A percentile compares a stretch with the other conserved stretches of the same genome.
phyloP scores from a whole-genome alignment of 2,113 vertebrate genomes.

The Trochalopteron elliotii region DNA sequence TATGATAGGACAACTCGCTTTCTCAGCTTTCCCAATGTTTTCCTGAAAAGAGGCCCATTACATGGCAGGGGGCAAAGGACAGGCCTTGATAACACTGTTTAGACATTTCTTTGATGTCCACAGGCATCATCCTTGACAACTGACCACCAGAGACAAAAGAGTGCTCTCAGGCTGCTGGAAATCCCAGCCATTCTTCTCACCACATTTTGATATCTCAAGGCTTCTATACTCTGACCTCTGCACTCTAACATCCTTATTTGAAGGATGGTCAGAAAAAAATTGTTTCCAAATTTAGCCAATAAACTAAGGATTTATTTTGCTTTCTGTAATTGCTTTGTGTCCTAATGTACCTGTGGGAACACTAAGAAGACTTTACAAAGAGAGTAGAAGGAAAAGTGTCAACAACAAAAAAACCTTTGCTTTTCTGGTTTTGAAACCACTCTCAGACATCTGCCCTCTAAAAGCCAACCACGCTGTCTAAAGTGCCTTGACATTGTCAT shows the following conservation, averaged over 20 bases:
- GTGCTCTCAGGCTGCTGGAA: conserved; percentile 37
- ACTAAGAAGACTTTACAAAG: not conserved
- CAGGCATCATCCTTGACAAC: conserved; percentile 66
- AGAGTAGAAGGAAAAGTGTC: not conserved
- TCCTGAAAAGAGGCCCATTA: conserved; percentile 62
- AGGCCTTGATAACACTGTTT: conserved; percentile 78
- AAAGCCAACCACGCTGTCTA: not conserved
- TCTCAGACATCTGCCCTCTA: not conserved
- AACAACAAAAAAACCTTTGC: not conserved
- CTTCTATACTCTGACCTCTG: conserved; percentile 73
- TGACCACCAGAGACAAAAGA: conserved; percentile 77
- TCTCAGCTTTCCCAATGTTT: conserved; percentile 59
- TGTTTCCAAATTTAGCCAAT: conserved; percentile 46
- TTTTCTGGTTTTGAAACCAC: not conserved
- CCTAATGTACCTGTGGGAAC: not conserved
- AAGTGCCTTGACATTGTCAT: not conserved
- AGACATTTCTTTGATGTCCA: conserved; percentile 85
- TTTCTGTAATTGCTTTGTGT: conserved; percentile 4
- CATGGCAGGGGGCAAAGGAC: conserved; percentile 76
- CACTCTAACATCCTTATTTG: conserved; percentile 60
- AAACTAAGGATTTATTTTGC: conserved; percentile 31
- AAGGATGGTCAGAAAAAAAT: conserved; percentile 44
- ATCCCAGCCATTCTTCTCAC: conserved; percentile 64
- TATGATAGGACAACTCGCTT: not conserved
- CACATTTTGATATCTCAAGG: conserved; percentile 66